Evolutionary conservation across 2,113 vertebrate genomes (phyloP).

Genomic region (Grammomys dolichurus): DNA sequence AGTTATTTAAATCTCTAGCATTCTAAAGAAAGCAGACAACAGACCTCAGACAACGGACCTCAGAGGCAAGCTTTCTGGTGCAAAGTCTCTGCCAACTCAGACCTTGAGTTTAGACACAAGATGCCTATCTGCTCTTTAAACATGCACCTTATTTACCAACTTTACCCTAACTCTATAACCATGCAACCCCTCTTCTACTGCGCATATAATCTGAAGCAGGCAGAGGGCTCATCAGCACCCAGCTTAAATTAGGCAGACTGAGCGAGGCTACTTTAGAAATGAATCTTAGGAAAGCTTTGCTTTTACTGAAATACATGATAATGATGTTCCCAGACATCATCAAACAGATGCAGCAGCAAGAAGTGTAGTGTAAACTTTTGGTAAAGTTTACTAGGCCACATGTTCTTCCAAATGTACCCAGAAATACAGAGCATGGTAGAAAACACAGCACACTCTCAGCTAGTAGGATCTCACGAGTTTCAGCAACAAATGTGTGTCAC

Average conservation of each 20-base stretch:
- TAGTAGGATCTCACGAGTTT: neutral
- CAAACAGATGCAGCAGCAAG: slow-evolving; percentile 44
- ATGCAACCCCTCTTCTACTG: slow-evolving; percentile 12
- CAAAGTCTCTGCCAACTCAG: neutral
- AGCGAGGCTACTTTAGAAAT: slow-evolving; percentile 59
- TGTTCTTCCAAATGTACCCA: slow-evolving; percentile 63
- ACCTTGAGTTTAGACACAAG: neutral
- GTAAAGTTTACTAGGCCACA: slow-evolving; percentile 63
- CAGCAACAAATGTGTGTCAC: slow-evolving; percentile 47
- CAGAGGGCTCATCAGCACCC: neutral
- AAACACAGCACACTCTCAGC: slow-evolving; percentile 28
- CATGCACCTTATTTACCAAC: neutral
- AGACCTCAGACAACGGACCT: neutral
- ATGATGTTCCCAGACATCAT: slow-evolving; percentile 40
- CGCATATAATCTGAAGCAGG: slow-evolving; percentile 15
- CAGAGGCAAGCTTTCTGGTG: neutral
- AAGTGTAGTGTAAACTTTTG: slow-evolving; percentile 22
- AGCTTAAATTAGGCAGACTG: slow-evolving; percentile 44
- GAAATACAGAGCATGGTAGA: slow-evolving; percentile 51
- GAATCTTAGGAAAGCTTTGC: slow-evolving; percentile 43
- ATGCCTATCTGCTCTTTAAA: neutral
- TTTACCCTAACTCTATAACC: neutral
- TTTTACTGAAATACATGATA: neutral
- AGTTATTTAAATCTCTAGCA: slow-evolving; percentile 46
- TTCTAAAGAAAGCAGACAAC: slow-evolving; percentile 26